Evolutionary conservation across 92 coral and sea anemone species (phyloP).

Genomic region (Umimayanthus chanpuru): DNA sequence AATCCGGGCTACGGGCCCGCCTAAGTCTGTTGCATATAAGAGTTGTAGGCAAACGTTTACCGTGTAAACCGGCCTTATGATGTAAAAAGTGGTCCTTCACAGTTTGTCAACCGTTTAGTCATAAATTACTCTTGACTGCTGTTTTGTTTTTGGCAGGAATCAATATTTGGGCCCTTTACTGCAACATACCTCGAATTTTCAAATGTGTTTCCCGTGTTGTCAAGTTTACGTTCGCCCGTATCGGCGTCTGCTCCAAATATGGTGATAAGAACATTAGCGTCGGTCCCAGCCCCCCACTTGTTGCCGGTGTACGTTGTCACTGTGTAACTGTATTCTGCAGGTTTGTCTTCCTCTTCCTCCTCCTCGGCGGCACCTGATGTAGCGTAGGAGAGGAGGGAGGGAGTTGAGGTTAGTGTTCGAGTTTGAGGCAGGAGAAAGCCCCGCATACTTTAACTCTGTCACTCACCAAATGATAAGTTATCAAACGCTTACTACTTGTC

Average conservation of each 20-base stretch:
- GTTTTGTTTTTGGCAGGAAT: background rate
- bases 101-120: too few species aligned
- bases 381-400: background rate
- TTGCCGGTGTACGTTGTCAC: constrained; percentile 76
- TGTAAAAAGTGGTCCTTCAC: background rate
- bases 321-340: constrained; percentile 55
- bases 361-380: background rate
- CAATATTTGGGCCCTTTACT: too few species aligned
- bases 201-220: constrained; percentile 75
- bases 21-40: too few species aligned
- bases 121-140: background rate
- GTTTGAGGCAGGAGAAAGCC: too few species aligned
- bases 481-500: too few species aligned
- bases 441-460: too few species aligned
- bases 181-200: constrained; percentile 55
- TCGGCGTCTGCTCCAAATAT: constrained; percentile 78
- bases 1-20: too few species aligned
- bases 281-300: constrained; percentile 83
- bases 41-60: too few species aligned
- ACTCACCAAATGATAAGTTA: too few species aligned
- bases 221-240: constrained; percentile 70
- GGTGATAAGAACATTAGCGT: constrained; percentile 82
- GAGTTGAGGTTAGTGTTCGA: background rate
- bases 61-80: too few species aligned
- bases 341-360: constrained; percentile 8